Conservation (phyloP, 23 tunicate genomes). For the Halocynthia roretzi region DNA sequence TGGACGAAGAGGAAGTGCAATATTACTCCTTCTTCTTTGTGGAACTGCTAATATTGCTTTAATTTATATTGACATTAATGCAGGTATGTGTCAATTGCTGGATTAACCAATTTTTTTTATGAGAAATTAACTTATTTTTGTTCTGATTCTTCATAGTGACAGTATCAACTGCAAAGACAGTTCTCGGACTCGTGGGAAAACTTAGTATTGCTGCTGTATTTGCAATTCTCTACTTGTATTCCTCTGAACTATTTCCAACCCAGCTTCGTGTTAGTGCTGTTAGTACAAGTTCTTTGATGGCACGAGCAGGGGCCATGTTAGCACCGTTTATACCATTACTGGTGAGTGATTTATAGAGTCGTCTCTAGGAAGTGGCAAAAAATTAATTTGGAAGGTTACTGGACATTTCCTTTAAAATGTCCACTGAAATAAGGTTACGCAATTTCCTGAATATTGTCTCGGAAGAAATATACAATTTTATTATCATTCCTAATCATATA, state of each 20-base stretch:
- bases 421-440: too few species aligned
- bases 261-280: slow-evolving; percentile 51
- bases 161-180: slow-evolving; percentile 28
- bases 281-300: slow-evolving; percentile 30
- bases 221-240: slow-evolving; percentile 46
- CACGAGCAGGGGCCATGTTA: slow-evolving; percentile 65
- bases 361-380: neutral
- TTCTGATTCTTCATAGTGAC: neutral
- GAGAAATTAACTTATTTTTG: neutral
- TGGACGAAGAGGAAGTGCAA: slow-evolving; percentile 63
- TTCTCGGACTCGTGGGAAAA: slow-evolving; percentile 51
- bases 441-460: too few species aligned
- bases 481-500: too few species aligned
- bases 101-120: neutral
- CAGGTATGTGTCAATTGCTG: neutral
- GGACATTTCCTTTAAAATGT: too few species aligned
- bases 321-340: slow-evolving; percentile 53
- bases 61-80: slow-evolving; percentile 27
- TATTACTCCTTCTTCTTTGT: slow-evolving; percentile 31
- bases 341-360: slow-evolving; percentile 16
- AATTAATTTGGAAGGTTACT: too few species aligned
- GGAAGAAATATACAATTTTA: too few species aligned
- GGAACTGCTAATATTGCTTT: slow-evolving; percentile 16
- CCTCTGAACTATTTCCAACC: slow-evolving; percentile 70
- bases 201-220: slow-evolving; percentile 59